Evolutionary conservation across 1,140 invertebrate species (phyloP), one percentile per base, ranked within the genome.

Genomic region (Euschistus heros): DNA sequence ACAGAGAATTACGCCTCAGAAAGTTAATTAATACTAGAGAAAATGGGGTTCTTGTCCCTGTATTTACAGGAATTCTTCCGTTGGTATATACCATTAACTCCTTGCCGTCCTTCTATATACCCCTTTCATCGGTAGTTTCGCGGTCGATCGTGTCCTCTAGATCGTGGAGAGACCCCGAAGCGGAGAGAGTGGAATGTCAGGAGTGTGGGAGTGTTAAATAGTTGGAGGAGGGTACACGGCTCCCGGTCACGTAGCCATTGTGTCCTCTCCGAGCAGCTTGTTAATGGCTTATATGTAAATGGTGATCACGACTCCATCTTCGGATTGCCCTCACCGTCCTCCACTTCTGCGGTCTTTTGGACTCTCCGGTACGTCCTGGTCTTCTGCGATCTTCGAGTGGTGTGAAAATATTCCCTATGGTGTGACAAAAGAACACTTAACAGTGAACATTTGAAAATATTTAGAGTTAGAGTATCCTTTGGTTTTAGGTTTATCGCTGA

Each of bases 231-330:
- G 47, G n/a, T 50, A 50, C 47, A 50, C n/a, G 47, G 22, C n/a
- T 22, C 47, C 47, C n/a, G 47, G 47, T 50, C 47, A 50, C 47
- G 47, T 18, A 50, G 47, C 54, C 54, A 57, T 57, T 57, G 54
- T 57, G 18, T 24, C 54, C 18, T 57, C 54, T 26, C 33, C 33
- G 1, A 24, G 4, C 14, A 22, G 18, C 54, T 57, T 57, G 54
- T 57, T 57, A 57, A 57, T 57, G 54, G 54, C 54, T 57, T 57
- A 57, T 24, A 57, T 57, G 54, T 57, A 57, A 57, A 57, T 57
- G 18, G 54, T 57, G 54, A 57, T 57, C 54, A 57, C 54, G 54
- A 57, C 54, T 26, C 24, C 54, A 26, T 57, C 18, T 57, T 57
- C 54, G 24, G 18, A 0, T 26, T 22, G 4, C 22, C 22, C 17